Base-by-base conservation (phyloP, 2,797 vertebrate genomes). In the Hydrophis major region DNA sequence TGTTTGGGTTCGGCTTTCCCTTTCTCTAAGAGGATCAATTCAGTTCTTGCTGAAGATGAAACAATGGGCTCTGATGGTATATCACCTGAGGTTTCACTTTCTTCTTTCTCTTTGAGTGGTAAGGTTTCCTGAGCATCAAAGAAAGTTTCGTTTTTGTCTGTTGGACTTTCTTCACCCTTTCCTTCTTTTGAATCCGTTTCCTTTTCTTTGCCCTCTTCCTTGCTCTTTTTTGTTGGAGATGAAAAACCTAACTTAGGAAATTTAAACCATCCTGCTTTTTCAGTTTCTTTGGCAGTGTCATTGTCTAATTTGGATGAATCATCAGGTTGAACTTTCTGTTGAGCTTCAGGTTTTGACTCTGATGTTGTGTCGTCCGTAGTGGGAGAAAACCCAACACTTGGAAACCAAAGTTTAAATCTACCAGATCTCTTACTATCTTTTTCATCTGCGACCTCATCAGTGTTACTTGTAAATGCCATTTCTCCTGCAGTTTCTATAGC, bases 171-270 rank as follows among this genome's bases (percentile, higher is more conserved):
- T 83, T 97, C 97, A 50, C 97, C 97, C 18, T 94, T 94, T 94
- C 28, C 91, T 4, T 96, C 96, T 94, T 95, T 95, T 59, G 91
- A 83, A 90, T 5, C 53, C 50, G 66, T 14, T 4, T 94, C 4
- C 0, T 37, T 27, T 57, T 95, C 94, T 92, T 97, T 95, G 91
- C 96, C 92, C 42, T 92, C 0, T 6, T 90, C 63, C 56, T 97
- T 97, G 16, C 92, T 89, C 89, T 97, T 97, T 97, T 98, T 98
- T 91, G 97, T 95, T 87, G 98, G 98, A 55, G 98, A 98, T 20
- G 98, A 98, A 94, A 98, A 97, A 47, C 98, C 98, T 93, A 99
- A 96, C 92, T 94, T 98, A 50, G 99, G 98, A 93, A 99, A 98
- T 92, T 97, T 98, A 96, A 99, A 99, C 99, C 98, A 99, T 66